Conservation (phyloP, 2,888 invertebrate genomes). For the Globia sparganii region DNA sequence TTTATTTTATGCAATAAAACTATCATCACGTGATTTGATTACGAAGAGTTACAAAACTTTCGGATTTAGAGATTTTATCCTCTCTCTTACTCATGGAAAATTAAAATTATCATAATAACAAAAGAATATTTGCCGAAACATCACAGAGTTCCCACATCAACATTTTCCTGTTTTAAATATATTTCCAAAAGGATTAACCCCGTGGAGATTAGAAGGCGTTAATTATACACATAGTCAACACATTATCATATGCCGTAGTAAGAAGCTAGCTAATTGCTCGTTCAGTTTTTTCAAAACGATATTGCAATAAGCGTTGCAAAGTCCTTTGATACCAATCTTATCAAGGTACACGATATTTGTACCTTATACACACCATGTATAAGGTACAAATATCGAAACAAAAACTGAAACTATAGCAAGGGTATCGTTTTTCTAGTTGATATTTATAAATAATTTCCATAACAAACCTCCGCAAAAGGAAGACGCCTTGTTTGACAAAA, state of each 20-base stretch:
- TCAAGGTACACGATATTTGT: background rate
- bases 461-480: conserved; percentile 45
- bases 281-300: conserved; percentile 29
- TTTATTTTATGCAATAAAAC: background rate
- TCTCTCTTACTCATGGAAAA: background rate
- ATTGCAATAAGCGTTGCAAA: background rate
- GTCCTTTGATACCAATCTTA: conserved; percentile 23
- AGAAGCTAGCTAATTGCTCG: conserved; percentile 14
- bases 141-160: background rate
- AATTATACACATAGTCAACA: conserved; percentile 6
- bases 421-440: conserved; percentile 40
- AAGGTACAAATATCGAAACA: conserved; percentile 14
- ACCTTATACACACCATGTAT: background rate
- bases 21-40: background rate
- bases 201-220: background rate
- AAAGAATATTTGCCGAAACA: background rate
- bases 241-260: background rate
- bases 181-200: background rate
- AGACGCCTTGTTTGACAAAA: conserved; percentile 53
- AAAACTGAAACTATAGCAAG: conserved; percentile 20
- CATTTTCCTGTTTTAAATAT: background rate
- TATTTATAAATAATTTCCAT: conserved; percentile 48
- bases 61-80: no score
- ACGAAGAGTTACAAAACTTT: background rate
- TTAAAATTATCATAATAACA: background rate